A percentile compares a stretch with the other conserved stretches of the same genome.
phyloP scores from a whole-genome alignment of 2,113 vertebrate species.

The Heloderma charlesbogerti region DNA sequence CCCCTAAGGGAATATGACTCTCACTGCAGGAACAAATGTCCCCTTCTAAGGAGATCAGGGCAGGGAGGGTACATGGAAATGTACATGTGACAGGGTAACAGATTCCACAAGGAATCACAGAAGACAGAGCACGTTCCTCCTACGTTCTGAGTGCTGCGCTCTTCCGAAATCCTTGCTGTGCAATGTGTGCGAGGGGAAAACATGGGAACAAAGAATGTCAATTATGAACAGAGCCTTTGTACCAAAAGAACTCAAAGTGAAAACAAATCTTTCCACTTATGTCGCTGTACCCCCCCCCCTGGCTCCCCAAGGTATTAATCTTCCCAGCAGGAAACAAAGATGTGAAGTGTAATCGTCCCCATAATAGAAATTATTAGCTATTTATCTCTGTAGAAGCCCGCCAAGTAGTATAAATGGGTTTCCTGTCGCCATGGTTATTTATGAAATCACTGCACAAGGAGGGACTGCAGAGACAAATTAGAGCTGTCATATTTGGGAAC shows the following conservation, averaged over 20 bases:
- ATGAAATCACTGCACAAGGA: conserved; percentile 1
- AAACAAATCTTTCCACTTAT: not conserved
- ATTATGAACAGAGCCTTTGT: not conserved
- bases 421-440: conserved; percentile 9
- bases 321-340: not conserved
- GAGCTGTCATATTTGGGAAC: not conserved
- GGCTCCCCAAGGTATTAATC: not conserved
- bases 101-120: not conserved
- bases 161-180: not conserved
- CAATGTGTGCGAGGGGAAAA: not conserved
- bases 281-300: not conserved
- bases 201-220: not conserved
- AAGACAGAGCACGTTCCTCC: not conserved
- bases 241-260: not conserved
- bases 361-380: conserved; percentile 29
- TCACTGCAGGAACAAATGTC: too few relatives aligned
- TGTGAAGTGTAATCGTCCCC: not conserved
- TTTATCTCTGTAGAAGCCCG: conserved; percentile 28
- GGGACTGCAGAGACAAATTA: not conserved
- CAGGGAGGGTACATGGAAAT: too few relatives aligned
- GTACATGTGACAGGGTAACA: not conserved
- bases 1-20: too few relatives aligned
- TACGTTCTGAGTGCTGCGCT: not conserved
- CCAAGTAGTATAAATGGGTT: conserved; percentile 10
- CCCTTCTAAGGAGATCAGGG: too few relatives aligned